A percentile compares a stretch with the other conserved stretches of the same genome.
Evolutionary conservation across 2,113 vertebrate species (phyloP).

Genomic region (Cacatua alba): DNA sequence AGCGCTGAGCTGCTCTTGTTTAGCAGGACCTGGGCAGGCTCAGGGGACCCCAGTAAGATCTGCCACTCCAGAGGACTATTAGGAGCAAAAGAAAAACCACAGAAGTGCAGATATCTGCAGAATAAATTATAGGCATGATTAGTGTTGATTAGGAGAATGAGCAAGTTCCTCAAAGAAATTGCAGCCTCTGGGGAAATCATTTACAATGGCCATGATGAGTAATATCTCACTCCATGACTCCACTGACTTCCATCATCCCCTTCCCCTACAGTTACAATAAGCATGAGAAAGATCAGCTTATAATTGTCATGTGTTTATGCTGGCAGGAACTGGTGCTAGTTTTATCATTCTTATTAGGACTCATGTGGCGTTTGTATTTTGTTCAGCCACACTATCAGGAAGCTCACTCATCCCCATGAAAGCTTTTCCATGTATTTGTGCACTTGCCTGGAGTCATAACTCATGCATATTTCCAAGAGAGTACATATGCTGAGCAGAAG

Average conservation of each 20-base stretch:
- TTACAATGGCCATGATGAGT: not conserved
- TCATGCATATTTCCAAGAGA: not conserved
- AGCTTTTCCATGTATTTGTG: not conserved
- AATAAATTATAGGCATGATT: not conserved
- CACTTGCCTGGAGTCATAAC: not conserved
- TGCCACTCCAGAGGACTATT: not conserved
- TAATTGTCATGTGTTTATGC: not conserved
- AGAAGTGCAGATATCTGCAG: not conserved
- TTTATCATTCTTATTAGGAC: not conserved
- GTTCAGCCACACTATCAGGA: not conserved
- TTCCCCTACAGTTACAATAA: not conserved
- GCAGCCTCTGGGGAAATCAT: constrained; percentile 11
- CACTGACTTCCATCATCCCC: not conserved
- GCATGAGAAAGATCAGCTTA: not conserved
- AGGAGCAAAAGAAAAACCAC: not conserved
- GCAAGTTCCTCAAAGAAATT: constrained; percentile 3
- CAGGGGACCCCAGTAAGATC: accelerated
- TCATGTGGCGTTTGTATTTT: not conserved
- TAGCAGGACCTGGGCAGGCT: not conserved
- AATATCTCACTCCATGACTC: not conserved
- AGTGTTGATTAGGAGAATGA: not conserved
- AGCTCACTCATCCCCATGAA: not conserved
- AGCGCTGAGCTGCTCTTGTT: not conserved
- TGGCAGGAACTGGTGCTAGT: not conserved
- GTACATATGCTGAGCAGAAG: not conserved